Evolutionary conservation across 2,888 invertebrate species (phyloP).

Genomic region (Netelia fuscicornis): DNA sequence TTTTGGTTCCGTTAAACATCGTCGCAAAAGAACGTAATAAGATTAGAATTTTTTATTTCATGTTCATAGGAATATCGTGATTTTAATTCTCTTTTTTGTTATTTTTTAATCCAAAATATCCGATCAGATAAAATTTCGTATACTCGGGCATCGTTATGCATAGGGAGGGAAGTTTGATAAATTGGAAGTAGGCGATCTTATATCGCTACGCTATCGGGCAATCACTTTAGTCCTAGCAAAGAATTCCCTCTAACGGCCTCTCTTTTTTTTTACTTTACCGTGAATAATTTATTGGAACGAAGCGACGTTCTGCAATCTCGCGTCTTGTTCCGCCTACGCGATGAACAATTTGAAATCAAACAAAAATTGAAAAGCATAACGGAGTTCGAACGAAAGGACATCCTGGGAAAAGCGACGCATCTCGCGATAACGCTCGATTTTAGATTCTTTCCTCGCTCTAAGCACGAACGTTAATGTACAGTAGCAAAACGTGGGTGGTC

Average conservation of each 20-base stretch:
- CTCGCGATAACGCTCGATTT: conserved; percentile 5
- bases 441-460: background rate
- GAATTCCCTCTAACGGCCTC: background rate
- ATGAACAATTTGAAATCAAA: background rate
- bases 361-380: background rate
- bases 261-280: conserved; percentile 1
- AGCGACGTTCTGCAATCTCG: background rate
- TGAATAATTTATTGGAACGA: background rate
- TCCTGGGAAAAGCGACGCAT: background rate
- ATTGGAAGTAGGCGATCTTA: background rate
- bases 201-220: conserved; percentile 29
- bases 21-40: too few relatives aligned
- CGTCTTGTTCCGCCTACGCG: background rate
- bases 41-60: too few relatives aligned
- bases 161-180: conserved; percentile 9
- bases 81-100: background rate
- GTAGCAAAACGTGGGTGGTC: conserved; percentile 18
- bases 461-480: conserved; percentile 1
- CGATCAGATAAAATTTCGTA: conserved; percentile 52
- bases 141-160: too few relatives aligned
- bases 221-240: conserved; percentile 15
- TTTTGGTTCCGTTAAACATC: too few relatives aligned
- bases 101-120: conserved; percentile 15
- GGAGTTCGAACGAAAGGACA: background rate
- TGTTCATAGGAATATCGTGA: too few relatives aligned